Conservation (phyloP, 2,888 invertebrate species). For the Catocala sponsa region DNA sequence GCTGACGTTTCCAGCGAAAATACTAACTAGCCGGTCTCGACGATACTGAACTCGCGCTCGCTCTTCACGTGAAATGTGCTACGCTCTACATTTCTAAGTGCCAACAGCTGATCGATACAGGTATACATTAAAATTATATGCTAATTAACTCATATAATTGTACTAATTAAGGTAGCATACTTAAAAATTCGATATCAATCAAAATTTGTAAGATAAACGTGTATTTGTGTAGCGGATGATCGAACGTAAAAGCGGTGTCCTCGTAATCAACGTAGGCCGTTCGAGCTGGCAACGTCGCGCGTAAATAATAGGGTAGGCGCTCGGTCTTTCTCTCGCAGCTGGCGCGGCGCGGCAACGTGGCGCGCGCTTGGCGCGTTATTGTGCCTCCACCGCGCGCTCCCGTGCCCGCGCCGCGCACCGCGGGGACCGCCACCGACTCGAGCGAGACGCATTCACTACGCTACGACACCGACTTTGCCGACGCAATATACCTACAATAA, state of each 20-base stretch:
- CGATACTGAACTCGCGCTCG: constrained; percentile 41
- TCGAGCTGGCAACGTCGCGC: constrained; percentile 85
- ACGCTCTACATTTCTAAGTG: constrained; percentile 31
- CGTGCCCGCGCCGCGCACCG: constrained; percentile 60
- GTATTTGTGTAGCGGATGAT: constrained; percentile 78
- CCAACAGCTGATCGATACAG: constrained; percentile 57
- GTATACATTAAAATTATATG: constrained; percentile 53
- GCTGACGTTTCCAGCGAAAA: constrained; percentile 68
- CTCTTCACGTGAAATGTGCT: constrained; percentile 37
- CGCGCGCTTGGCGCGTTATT: constrained; percentile 61
- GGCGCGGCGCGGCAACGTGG: constrained; percentile 85
- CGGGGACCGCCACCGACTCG: constrained; percentile 65
- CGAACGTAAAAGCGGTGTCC: constrained; percentile 87
- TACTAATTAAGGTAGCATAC: constrained; percentile 38
- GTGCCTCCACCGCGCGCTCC: constrained; percentile 69
- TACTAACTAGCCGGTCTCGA: constrained; percentile 53
- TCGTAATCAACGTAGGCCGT: constrained; percentile 88
- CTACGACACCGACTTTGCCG: constrained; percentile 44
- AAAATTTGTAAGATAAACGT: constrained; percentile 61
- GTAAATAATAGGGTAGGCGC: constrained; percentile 88
- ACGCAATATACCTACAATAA: constrained; percentile 82
- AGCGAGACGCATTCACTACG: constrained; percentile 74
- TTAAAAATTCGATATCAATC: constrained; percentile 46
- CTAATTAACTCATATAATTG: constrained; percentile 26
- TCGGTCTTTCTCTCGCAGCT: constrained; percentile 87